Conservation (phyloP, 2,797 vertebrate genomes). For the Gambusia yucatana region DNA sequence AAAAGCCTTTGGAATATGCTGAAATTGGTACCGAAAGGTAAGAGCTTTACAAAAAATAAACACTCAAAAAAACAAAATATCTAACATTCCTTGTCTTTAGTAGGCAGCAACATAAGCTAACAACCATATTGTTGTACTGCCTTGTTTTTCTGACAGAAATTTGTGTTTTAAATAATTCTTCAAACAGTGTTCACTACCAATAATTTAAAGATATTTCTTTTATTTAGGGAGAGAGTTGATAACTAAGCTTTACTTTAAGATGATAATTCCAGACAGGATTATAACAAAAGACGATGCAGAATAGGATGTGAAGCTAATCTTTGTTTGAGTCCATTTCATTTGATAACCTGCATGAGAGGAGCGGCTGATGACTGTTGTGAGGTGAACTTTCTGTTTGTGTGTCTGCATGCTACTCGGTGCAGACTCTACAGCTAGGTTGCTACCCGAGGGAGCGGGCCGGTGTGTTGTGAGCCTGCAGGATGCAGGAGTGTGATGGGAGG, state of each 20-base stretch:
- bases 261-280: slow-evolving; percentile 29
- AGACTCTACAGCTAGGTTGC: slow-evolving; percentile 69
- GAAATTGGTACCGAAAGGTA: background rate
- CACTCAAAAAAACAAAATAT: background rate
- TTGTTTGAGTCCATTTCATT: slow-evolving; percentile 52
- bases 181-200: slow-evolving; percentile 9
- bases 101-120: background rate
- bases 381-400: slow-evolving; percentile 41
- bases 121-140: background rate
- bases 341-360: slow-evolving; percentile 32
- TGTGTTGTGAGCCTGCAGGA: slow-evolving; percentile 72
- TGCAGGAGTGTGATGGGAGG: slow-evolving; percentile 55
- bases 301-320: slow-evolving; percentile 53
- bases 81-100: background rate
- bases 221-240: background rate
- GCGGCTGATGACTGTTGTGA: slow-evolving; percentile 55
- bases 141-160: slow-evolving; percentile 8
- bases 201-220: slow-evolving; percentile 6
- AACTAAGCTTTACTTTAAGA: slow-evolving; percentile 6
- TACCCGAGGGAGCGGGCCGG: slow-evolving; percentile 76
- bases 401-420: slow-evolving; percentile 40
- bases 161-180: background rate
- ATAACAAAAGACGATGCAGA: slow-evolving; percentile 31
- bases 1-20: background rate
- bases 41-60: background rate